Evolutionary conservation across 2,888 invertebrate genomes (phyloP), one percentile per base, ranked within the genome.

Genomic region (Philereme transversata): DNA sequence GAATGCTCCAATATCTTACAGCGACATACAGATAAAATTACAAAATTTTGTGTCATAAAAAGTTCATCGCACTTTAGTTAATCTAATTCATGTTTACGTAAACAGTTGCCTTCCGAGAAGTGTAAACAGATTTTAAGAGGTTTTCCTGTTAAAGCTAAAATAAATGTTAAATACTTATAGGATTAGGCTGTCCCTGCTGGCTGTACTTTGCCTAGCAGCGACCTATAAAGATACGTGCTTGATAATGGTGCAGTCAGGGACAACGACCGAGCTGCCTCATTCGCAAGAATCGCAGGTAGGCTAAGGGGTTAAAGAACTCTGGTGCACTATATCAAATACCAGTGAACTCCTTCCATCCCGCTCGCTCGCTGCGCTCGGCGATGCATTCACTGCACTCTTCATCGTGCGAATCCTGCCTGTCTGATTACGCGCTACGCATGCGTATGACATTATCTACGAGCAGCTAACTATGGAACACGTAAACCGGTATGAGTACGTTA

Each of bases 251-350:
- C 82, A 86, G 83, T 83, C 84, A 90, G 90, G 92, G 92, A 93
- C 92, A 91, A 88, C 86, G 92, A 87, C 92, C 92, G 85, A 76
- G 79, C 87, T 81, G 88, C 92, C 92, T 90, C 90, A 88, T 88
- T 90, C 89, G 90, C 91, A 90, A 84, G 88, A 89, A 87, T 83
- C 86, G 87, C 89, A 90, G 92, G 92, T 92, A 92, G 92, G 93
- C 91, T 93, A 93, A 88, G 89, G 89, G 92, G 90, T 90, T 90
- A 92, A 91, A 86, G 92, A 93, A 92, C 92, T 90, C 84, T 78
- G 77, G 79, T 93, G 92, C 89, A 92, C 90, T 91, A 92, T 89
- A 91, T 92, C 90, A 90, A 91, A 91, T 91, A 91, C 90, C 92
- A 90, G 88, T 93, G 92, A 92, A 93, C 90, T 88, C 86, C 75